These are phyloP conservation scores for Trichopoda pennipes DNA, from an alignment of 2,888 invertebrate species.

Conservation along the genomic window DNA sequence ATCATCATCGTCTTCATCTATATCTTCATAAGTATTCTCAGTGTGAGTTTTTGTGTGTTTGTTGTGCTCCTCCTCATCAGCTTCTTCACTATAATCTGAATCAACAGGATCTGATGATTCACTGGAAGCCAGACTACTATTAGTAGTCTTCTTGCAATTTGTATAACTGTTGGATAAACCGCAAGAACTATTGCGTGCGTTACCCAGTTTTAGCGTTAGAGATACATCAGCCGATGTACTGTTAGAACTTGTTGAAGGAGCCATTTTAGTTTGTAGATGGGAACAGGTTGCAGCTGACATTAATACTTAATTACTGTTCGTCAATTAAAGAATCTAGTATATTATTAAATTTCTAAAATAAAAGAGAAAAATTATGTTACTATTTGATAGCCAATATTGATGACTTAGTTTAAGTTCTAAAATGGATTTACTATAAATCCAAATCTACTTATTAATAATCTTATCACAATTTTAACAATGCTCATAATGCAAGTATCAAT, in stretches of 20 bases:
- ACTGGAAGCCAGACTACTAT: constrained; percentile 75
- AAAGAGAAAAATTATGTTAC: background rate
- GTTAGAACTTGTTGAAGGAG: constrained; percentile 65
- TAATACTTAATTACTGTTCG: constrained; percentile 12
- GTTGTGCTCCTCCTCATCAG: constrained; percentile 71
- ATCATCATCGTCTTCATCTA: constrained; percentile 71
- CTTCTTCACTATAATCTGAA: constrained; percentile 79
- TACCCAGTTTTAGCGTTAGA: constrained; percentile 74
- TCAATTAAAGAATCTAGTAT: background rate
- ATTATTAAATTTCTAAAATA: constrained; percentile 28
- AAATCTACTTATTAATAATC: background rate
- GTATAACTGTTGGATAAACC: constrained; percentile 62
- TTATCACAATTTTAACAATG: background rate
- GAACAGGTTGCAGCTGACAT: constrained; percentile 80
- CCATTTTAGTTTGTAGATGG: constrained; percentile 72
- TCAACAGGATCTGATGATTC: constrained; percentile 80
- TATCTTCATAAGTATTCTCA: constrained; percentile 69
- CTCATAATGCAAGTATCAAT: too few species aligned
- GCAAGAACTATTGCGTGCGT: constrained; percentile 40
- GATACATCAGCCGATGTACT: constrained; percentile 74
- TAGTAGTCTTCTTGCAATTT: constrained; percentile 52
- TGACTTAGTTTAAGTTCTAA: background rate
- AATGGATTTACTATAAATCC: background rate
- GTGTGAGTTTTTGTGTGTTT: constrained; percentile 65
- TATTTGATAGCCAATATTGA: background rate